Conservation (phyloP, 2,797 vertebrate species). For the Calcarius lapponicus region DNA sequence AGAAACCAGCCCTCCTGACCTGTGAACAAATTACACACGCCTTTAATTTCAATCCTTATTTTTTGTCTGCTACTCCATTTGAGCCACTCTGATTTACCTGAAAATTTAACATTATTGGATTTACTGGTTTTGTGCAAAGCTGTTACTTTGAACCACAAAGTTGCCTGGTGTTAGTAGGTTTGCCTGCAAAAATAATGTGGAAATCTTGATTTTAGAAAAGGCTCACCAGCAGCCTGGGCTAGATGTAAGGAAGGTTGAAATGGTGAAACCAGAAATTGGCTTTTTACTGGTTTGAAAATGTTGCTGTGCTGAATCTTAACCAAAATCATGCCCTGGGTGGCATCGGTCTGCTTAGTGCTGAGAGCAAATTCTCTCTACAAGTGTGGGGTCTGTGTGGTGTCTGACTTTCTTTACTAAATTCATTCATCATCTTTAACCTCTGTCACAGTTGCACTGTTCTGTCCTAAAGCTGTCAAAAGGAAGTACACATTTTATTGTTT, state of each 20-base stretch:
- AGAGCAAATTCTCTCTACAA: neutral
- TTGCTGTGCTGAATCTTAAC: neutral
- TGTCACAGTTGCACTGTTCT: neutral
- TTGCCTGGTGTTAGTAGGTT: neutral
- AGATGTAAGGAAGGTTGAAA: neutral
- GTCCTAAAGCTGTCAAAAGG: neutral
- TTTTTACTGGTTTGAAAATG: neutral
- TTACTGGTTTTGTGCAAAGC: neutral
- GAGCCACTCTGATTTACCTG: neutral
- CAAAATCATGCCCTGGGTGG: neutral
- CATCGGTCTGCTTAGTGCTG: neutral
- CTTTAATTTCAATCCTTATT: neutral
- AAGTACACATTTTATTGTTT: neutral
- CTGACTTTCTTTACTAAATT: neutral
- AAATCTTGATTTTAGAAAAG: neutral
- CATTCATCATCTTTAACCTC: neutral
- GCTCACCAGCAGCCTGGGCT: neutral
- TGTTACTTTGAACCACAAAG: neutral
- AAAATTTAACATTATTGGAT: accelerated
- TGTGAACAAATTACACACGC: neutral
- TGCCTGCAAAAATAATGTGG: neutral
- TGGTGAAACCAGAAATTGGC: neutral
- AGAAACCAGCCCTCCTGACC: neutral
- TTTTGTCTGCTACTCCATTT: neutral
- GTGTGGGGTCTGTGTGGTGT: neutral